Evolutionary conservation across 2,113 vertebrate genomes (phyloP).

Genomic region (Corvus moneduloides): DNA sequence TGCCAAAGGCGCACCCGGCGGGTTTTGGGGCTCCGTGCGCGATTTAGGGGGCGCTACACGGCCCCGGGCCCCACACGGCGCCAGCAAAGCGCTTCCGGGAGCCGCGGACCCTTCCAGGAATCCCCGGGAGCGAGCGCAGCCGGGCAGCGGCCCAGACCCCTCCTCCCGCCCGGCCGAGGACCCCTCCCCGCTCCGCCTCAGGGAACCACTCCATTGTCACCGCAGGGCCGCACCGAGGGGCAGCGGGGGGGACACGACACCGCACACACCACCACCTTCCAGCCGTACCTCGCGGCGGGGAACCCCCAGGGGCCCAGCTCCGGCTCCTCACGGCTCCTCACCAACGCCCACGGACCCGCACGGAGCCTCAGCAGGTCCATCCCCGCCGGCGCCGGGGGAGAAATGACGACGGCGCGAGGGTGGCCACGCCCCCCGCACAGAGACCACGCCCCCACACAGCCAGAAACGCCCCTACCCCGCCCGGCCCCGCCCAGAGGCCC

Average conservation of each 20-base stretch:
- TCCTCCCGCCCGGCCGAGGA: not conserved
- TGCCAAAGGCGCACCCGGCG: fast-evolving
- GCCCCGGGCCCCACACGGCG: not conserved
- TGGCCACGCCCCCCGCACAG: not conserved
- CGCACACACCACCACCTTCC: not conserved
- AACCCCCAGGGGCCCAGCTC: fast-evolving
- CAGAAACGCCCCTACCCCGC: fast-evolving
- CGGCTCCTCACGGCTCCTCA: not conserved
- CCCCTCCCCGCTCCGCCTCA: not conserved
- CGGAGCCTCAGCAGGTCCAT: fast-evolving
- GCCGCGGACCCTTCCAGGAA: not conserved
- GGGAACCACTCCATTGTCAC: not conserved
- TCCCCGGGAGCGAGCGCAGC: fast-evolving
- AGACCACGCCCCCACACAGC: not conserved
- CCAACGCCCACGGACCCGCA: fast-evolving
- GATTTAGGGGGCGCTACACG: fast-evolving
- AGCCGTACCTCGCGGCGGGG: not conserved
- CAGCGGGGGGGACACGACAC: not conserved
- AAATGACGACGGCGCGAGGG: not conserved
- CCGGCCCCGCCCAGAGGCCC: not conserved
- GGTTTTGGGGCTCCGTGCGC: fast-evolving
- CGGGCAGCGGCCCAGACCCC: not conserved
- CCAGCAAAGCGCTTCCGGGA: not conserved
- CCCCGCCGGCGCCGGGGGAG: fast-evolving
- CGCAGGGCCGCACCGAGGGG: not conserved